Percentiles rank a stretch among this genome's conserved stretches.
These are phyloP conservation scores for Syrmaticus mikado DNA, from an alignment of 2,113 vertebrate genomes.

Conservation along the genomic window DNA sequence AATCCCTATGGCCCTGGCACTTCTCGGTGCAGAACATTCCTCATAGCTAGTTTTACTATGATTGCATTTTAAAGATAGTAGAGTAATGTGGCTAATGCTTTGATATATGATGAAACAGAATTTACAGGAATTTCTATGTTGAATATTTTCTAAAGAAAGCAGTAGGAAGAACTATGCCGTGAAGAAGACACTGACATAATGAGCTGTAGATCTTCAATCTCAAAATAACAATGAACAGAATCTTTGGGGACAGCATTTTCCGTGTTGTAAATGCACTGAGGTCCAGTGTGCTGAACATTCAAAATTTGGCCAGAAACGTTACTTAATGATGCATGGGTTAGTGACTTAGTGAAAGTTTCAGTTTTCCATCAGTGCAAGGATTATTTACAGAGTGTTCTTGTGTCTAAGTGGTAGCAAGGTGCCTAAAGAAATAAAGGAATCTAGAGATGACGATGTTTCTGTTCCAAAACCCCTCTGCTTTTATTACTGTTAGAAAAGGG, in stretches of 20 bases:
- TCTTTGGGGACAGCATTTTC: background rate
- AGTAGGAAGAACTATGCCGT: background rate
- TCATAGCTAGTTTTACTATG: background rate
- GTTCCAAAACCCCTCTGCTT: background rate
- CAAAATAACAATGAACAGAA: background rate
- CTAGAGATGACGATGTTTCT: background rate
- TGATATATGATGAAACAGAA: background rate
- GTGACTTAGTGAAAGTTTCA: background rate
- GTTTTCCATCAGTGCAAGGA: background rate
- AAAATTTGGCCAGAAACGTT: background rate
- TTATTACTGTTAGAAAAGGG: background rate
- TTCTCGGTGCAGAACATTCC: background rate
- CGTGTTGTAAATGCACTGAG: background rate
- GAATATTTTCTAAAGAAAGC: conserved; percentile 1
- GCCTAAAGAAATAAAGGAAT: background rate
- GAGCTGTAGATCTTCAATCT: background rate
- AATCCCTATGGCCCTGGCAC: background rate
- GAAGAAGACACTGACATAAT: conserved; percentile 1
- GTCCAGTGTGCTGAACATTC: background rate
- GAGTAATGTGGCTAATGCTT: background rate
- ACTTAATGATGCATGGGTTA: background rate
- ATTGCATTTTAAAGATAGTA: background rate
- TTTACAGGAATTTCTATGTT: conserved; percentile 7
- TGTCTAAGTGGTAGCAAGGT: background rate
- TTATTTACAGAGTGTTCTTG: accelerated